Percentiles rank a stretch among this genome's conserved stretches.
Conservation (phyloP, 2,888 invertebrate genomes). For the Gortyna flavago region DNA sequence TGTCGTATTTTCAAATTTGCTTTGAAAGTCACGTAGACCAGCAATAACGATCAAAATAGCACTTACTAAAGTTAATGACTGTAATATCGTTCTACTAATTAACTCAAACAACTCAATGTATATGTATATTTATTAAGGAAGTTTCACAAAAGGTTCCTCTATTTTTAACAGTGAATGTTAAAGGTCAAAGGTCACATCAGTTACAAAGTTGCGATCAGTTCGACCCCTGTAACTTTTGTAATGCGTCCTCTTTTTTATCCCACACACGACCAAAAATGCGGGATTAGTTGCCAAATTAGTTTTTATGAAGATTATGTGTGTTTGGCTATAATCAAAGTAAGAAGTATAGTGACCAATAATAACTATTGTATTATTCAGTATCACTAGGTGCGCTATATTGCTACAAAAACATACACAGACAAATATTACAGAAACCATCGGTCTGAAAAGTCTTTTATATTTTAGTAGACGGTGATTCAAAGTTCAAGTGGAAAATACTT, state of each 20-base stretch:
- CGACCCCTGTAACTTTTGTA: constrained; percentile 23
- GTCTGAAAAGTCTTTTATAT: neutral
- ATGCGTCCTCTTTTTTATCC: constrained; percentile 28
- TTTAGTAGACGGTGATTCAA: neutral
- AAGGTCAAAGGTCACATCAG: constrained; percentile 35
- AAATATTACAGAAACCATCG: neutral
- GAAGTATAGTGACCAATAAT: neutral
- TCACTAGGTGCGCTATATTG: neutral
- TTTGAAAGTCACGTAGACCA: constrained; percentile 20
- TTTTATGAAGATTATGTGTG: neutral
- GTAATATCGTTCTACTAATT: constrained; percentile 40
- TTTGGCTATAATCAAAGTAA: neutral
- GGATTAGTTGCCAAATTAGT: constrained; percentile 18
- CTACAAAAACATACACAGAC: neutral
- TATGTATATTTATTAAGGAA: neutral
- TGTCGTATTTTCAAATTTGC: neutral
- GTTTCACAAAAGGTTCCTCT: neutral
- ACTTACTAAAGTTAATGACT: constrained; percentile 6
- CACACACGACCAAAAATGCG: neutral
- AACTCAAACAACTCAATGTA: constrained; percentile 25
- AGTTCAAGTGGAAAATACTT: neutral
- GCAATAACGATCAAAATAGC: constrained; percentile 35
- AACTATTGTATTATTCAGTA: neutral
- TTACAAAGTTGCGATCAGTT: constrained; percentile 28
- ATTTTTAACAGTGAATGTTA: neutral